Evolutionary conservation across 1,140 invertebrate genomes (phyloP).

Genomic region (Papilio polytes): DNA sequence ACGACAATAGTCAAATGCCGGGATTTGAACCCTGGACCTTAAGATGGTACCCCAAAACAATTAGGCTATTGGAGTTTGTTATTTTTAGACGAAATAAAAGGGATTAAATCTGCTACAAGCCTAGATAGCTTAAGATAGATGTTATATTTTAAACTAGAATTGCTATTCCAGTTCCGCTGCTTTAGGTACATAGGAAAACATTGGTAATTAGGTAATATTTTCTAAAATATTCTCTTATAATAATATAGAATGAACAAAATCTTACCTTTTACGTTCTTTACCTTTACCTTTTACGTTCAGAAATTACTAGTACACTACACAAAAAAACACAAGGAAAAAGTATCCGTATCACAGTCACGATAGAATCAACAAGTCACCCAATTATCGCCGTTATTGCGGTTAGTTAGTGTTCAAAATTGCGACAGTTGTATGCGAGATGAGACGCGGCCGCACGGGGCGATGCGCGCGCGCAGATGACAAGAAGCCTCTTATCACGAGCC

Average conservation of each 20-base stretch:
- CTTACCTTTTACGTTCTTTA: slow-evolving; percentile 24
- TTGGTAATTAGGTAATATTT: background rate
- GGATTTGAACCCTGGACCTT: no score
- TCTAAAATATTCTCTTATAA: background rate
- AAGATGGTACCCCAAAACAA: no score
- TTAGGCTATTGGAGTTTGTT: no score
- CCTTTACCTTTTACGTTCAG: slow-evolving; percentile 20
- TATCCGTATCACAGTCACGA: slow-evolving; percentile 27
- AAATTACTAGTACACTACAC: background rate
- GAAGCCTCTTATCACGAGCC: slow-evolving; percentile 65
- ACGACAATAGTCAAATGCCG: no score
- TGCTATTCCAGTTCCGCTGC: no score
- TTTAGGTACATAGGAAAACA: no score
- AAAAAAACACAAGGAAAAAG: slow-evolving; percentile 24
- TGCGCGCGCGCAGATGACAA: slow-evolving; percentile 65
- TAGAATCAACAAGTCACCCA: slow-evolving; percentile 15
- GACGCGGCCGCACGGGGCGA: slow-evolving; percentile 59
- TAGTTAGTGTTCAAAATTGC: background rate
- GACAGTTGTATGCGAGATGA: slow-evolving; percentile 17
- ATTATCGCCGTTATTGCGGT: slow-evolving; percentile 28
- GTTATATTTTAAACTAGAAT: no score
- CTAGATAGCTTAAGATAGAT: no score
- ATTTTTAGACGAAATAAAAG: background rate
- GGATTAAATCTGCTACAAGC: no score
- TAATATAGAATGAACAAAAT: background rate